Conservation (phyloP, 1,140 invertebrate genomes). For the Globodera rostochiensis region DNA sequence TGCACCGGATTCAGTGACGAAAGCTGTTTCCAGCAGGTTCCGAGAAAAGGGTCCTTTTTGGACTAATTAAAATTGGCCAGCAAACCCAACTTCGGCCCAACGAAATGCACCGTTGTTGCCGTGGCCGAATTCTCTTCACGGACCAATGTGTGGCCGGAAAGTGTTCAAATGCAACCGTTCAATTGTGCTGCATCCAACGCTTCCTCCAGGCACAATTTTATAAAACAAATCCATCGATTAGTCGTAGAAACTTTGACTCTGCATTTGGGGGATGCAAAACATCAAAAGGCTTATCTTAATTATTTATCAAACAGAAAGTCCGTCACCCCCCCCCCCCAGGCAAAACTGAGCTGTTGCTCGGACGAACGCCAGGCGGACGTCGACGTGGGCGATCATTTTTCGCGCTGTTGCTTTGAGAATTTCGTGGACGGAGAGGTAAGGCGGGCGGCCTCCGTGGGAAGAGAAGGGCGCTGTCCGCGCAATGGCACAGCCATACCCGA, state of each 20-base stretch:
- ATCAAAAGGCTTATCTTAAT: background rate
- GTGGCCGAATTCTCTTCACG: conserved; percentile 55
- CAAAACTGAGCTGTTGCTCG: conserved; percentile 57
- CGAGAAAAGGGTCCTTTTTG: conserved; percentile 10
- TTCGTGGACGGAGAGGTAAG: conserved; percentile 55
- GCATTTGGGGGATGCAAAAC: too few relatives aligned
- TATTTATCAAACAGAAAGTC: too few relatives aligned
- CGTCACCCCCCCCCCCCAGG: conserved; percentile 35
- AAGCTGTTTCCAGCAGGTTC: conserved; percentile 63
- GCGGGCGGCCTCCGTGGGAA: too few relatives aligned
- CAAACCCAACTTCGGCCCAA: conserved; percentile 45
- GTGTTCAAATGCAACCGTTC: conserved; percentile 59
- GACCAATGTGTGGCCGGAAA: conserved; percentile 61
- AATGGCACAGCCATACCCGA: too few relatives aligned
- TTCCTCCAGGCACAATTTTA: conserved; percentile 57
- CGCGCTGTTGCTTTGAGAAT: conserved; percentile 54
- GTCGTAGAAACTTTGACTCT: background rate
- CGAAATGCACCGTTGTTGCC: conserved; percentile 58
- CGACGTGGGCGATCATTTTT: conserved; percentile 53
- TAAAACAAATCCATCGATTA: background rate
- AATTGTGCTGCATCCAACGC: conserved; percentile 64
- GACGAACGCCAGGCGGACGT: conserved; percentile 50
- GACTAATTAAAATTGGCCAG: conserved; percentile 28
- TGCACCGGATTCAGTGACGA: conserved; percentile 63
- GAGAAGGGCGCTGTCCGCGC: too few relatives aligned